Base-by-base conservation (phyloP, 2,797 vertebrate species). In the Anniella stebbinsi region DNA sequence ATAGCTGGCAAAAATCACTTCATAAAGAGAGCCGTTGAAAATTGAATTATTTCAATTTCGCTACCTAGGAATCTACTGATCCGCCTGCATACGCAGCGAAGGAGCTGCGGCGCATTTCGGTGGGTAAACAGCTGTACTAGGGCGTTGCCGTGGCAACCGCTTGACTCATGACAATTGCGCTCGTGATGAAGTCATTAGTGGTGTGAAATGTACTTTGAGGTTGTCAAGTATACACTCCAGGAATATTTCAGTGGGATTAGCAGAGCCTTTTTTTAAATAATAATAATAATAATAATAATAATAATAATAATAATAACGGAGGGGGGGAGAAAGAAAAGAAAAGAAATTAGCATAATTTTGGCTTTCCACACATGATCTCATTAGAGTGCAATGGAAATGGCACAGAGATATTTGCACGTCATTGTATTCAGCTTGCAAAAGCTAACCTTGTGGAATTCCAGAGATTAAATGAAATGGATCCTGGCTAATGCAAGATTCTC, bases 21-120 rank as follows among this genome's bases (percentile, higher is more conserved):
- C 97, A 97, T 97, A 97, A 97, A 97, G 97, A 96, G 96, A 97
- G 97, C 97, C 96, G 96, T 93, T 96, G 97, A 97, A 97, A 98
- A 98, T 98, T 98, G 97, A 98, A 98, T 98, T 98, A 97, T 98
- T 98, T 98, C 97, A 97, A 96, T 97, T 97, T 97, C 96, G 95
- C 95, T 97, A 97, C 97, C 97, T 97, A 97, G 97, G 96, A 97
- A 97, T 98, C 97, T 97, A 97, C 97, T 98, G 97, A 97, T 98
- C 97, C 97, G 96, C 96, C 97, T 97, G 97, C 97, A 97, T 97
- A 97, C 96, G 96, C 95, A 97, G 97, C 96, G 97, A 98, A 97
- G 97, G 97, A 98, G 97, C 97, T 97, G 97, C 96, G 95, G 96
- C 96, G 96, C 96, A 97, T 97, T 97, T 96, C 96, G 15, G 96